A percentile compares a stretch with the other conserved stretches of the same genome.
Evolutionary conservation across 2,888 invertebrate genomes (phyloP).

Genomic region (Hemistola chrysoprasaria): DNA sequence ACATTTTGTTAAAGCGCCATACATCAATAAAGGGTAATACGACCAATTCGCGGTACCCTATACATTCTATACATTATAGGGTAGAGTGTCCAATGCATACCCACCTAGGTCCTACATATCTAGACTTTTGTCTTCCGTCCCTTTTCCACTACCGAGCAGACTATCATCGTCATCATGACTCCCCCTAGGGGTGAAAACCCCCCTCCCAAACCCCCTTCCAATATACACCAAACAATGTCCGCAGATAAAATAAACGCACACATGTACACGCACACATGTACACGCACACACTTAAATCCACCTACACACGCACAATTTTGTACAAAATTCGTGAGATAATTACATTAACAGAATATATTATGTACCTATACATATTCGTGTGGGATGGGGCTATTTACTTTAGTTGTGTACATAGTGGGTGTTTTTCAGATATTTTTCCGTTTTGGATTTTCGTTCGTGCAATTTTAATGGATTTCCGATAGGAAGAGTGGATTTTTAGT

Average conservation of each 20-base stretch:
- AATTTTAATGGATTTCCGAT: slow-evolving; percentile 18
- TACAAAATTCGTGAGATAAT: slow-evolving; percentile 75
- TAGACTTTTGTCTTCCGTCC: slow-evolving; percentile 52
- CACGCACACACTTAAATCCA: slow-evolving; percentile 25
- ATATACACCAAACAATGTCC: slow-evolving; percentile 64
- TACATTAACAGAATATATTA: slow-evolving; percentile 62
- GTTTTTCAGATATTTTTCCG: slow-evolving; percentile 52
- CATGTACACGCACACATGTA: slow-evolving; percentile 13
- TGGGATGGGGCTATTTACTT: slow-evolving; percentile 17
- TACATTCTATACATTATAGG: slow-evolving; percentile 24
- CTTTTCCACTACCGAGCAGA: slow-evolving; percentile 66
- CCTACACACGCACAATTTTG: slow-evolving; percentile 48
- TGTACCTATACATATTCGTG: background rate
- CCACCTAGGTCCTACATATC: slow-evolving; percentile 24
- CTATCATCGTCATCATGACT: slow-evolving; percentile 68
- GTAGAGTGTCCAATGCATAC: too few species aligned
- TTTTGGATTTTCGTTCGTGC: slow-evolving; percentile 26
- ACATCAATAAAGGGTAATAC: slow-evolving; percentile 22
- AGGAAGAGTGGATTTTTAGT: slow-evolving; percentile 12
- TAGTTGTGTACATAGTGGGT: slow-evolving; percentile 29
- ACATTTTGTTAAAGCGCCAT: slow-evolving; percentile 2
- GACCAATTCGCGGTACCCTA: slow-evolving; percentile 38
- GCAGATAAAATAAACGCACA: slow-evolving; percentile 68
- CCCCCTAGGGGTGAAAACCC: slow-evolving; percentile 31
- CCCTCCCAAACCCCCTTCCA: slow-evolving; percentile 56